Evolutionary conservation across 2,888 invertebrate species (phyloP).

Genomic region (Nipponacmea schrenckii): DNA sequence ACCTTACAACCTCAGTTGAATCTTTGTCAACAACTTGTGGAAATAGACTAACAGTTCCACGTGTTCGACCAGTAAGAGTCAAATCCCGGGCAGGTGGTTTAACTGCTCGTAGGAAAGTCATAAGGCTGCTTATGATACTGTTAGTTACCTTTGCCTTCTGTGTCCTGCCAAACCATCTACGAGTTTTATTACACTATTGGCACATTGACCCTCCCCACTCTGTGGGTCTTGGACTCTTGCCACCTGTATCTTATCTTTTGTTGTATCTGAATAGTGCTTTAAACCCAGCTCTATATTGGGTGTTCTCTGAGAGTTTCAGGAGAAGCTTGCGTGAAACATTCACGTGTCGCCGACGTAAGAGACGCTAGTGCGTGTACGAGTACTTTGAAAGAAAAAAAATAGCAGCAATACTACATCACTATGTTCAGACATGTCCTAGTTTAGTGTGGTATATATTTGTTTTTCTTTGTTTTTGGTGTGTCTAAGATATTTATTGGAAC

Average conservation of each 20-base stretch:
- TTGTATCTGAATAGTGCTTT: constrained; percentile 90
- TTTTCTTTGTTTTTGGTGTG: too few species aligned
- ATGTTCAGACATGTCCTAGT: too few species aligned
- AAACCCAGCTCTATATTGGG: constrained; percentile 90
- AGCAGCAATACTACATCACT: too few species aligned
- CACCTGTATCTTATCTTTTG: constrained; percentile 86
- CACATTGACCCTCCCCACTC: constrained; percentile 67
- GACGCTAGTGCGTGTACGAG: too few species aligned
- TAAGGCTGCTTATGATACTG: constrained; percentile 88
- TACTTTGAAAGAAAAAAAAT: too few species aligned
- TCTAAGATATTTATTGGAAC: too few species aligned
- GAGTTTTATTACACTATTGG: constrained; percentile 84
- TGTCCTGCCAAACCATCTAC: constrained; percentile 86
- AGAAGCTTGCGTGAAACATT: constrained; percentile 86
- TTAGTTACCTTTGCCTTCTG: constrained; percentile 89
- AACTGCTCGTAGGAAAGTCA: constrained; percentile 84
- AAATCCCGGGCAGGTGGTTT: constrained; percentile 64
- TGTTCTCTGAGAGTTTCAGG: constrained; percentile 83
- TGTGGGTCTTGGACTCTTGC: constrained; percentile 72
- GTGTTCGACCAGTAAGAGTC: constrained; percentile 5
- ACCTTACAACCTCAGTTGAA: too few species aligned
- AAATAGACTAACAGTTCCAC: neutral
- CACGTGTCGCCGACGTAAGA: constrained; percentile 32
- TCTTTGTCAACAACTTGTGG: too few species aligned
- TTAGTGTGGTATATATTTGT: too few species aligned